Evolutionary conservation across 2,113 vertebrate species (phyloP).

Genomic region (Rhombomys opimus): DNA sequence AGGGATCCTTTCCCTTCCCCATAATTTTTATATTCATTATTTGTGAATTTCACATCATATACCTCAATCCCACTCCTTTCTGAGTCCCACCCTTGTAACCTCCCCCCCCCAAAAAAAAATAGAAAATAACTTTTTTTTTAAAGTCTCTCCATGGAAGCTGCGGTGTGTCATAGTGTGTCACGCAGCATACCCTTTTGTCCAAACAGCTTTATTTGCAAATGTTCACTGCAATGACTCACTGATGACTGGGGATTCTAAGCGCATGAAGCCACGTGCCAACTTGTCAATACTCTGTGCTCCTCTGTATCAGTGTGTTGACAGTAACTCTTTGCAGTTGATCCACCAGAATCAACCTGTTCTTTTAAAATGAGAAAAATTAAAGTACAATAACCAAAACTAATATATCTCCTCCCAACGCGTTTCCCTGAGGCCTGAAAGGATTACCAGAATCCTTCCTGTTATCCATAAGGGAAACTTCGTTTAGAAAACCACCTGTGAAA

Average conservation of each 20-base stretch:
- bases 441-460: not conserved
- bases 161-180: not conserved
- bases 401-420: not conserved
- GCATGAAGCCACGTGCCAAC: not conserved
- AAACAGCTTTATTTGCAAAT: not conserved
- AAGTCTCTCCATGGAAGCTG: not conserved
- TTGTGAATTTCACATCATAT: not conserved
- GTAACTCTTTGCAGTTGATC: not conserved
- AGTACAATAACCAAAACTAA: not conserved
- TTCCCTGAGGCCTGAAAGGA: not conserved
- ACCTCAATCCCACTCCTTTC: not conserved
- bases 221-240: not conserved
- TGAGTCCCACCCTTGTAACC: not conserved
- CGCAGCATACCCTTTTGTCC: not conserved
- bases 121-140: not conserved
- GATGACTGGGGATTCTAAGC: not conserved
- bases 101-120: not conserved
- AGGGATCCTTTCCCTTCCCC: not conserved
- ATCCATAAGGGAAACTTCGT: not conserved
- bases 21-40: not conserved
- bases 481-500: not conserved
- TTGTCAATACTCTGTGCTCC: not conserved
- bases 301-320: not conserved
- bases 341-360: not conserved
- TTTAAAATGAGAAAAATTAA: not conserved